phyloP scores from a whole-genome alignment of 2,888 invertebrate genomes.

The Syrista parreyssii region DNA sequence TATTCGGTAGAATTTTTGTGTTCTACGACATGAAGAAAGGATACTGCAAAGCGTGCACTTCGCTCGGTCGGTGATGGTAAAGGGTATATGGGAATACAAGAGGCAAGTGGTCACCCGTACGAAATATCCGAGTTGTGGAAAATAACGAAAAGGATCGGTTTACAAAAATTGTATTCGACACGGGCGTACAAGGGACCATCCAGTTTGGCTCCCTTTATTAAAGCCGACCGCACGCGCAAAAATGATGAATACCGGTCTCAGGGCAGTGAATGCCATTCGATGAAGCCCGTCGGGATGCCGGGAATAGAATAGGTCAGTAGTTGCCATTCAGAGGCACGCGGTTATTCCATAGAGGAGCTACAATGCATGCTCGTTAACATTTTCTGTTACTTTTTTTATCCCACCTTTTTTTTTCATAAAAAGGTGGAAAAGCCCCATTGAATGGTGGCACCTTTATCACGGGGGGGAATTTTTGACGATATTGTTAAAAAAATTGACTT shows the following conservation, averaged over 20 bases:
- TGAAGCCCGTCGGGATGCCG: constrained; percentile 6
- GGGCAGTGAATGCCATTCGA: constrained; percentile 5
- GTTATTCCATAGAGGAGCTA: not conserved
- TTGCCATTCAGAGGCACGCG: constrained; percentile 5
- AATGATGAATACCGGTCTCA: not conserved
- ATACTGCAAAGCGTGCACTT: not conserved
- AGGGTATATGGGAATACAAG: not conserved
- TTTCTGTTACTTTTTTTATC: constrained; percentile 2
- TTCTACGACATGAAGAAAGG: not conserved
- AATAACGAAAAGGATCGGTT: not conserved
- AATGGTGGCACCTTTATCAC: not conserved
- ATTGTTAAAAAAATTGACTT: not conserved
- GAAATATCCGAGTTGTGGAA: not conserved
- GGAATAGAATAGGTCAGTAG: constrained; percentile 13
- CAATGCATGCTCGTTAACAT: constrained; percentile 15
- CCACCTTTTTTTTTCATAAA: not conserved
- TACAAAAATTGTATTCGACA: not conserved
- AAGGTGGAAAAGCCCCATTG: not conserved
- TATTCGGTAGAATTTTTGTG: not conserved
- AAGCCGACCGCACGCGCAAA: not conserved
- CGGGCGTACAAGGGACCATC: not conserved
- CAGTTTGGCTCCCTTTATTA: not conserved
- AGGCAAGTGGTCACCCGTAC: not conserved
- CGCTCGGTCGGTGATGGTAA: not conserved
- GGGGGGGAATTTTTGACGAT: not conserved